Conservation (phyloP, 2,113 vertebrate species). For the Neopipo cinnamomea region DNA sequence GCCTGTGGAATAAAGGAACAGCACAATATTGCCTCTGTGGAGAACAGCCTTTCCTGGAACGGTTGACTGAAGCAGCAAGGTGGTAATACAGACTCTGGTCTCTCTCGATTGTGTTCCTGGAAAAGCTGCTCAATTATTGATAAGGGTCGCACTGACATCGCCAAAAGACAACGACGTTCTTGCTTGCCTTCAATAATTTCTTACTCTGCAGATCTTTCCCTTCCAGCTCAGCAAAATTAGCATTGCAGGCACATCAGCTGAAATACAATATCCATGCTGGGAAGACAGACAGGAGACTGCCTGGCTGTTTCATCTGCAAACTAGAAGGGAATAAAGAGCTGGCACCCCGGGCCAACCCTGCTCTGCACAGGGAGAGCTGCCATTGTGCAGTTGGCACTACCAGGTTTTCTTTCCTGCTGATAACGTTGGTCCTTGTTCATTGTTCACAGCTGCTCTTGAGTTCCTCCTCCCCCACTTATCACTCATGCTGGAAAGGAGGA, state of each 20-base stretch:
- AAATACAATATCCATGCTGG: background rate
- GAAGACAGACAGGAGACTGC: background rate
- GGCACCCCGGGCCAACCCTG: background rate
- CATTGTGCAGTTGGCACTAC: background rate
- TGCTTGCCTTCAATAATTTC: slow-evolving; percentile 50
- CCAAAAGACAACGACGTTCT: slow-evolving; percentile 28
- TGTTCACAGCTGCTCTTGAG: slow-evolving; percentile 17
- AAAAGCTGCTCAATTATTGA: slow-evolving; percentile 74
- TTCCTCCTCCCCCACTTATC: slow-evolving; percentile 27
- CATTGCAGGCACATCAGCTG: slow-evolving; percentile 25
- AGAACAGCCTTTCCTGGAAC: slow-evolving; percentile 58
- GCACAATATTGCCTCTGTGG: background rate
- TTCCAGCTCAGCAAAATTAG: slow-evolving; percentile 26
- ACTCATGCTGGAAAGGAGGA: slow-evolving; percentile 8
- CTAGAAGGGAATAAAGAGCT: background rate
- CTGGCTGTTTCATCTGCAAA: background rate
- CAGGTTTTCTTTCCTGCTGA: background rate
- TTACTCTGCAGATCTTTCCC: slow-evolving; percentile 24
- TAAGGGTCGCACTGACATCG: slow-evolving; percentile 56
- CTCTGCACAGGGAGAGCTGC: background rate
- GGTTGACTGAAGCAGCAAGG: background rate
- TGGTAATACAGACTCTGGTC: slow-evolving; percentile 13
- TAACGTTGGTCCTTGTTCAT: slow-evolving; percentile 10
- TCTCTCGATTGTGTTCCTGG: slow-evolving; percentile 71
- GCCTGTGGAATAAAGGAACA: background rate